Conservation (phyloP, 1,140 invertebrate genomes). For the Bradysia coprophila region DNA sequence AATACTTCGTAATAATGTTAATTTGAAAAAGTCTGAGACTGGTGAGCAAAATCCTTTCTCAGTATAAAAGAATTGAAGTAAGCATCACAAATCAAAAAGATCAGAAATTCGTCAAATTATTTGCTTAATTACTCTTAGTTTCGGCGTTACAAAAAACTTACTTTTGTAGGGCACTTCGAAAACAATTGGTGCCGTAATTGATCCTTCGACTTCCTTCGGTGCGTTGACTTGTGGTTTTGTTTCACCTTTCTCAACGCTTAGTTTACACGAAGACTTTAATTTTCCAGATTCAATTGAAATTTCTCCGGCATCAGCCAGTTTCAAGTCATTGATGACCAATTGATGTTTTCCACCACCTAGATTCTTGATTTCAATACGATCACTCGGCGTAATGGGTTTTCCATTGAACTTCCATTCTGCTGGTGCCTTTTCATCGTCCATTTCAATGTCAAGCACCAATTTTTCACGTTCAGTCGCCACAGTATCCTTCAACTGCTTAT, state of each 20-base stretch:
- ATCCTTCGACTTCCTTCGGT: conserved; percentile 65
- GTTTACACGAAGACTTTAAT: conserved; percentile 56
- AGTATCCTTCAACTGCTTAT: conserved; percentile 84
- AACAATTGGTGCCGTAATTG: conserved; percentile 54
- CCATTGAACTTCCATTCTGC: conserved; percentile 82
- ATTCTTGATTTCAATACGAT: conserved; percentile 68
- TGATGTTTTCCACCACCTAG: conserved; percentile 80
- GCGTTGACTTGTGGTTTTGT: conserved; percentile 63
- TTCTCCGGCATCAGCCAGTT: conserved; percentile 69
- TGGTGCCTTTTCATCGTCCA: conserved; percentile 81
- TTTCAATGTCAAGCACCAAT: conserved; percentile 67
- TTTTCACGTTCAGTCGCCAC: conserved; percentile 70
- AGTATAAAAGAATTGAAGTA: too few relatives aligned
- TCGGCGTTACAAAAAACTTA: conserved; percentile 30
- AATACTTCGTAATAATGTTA: background rate
- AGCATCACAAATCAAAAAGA: too few relatives aligned
- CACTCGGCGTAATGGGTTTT: conserved; percentile 50
- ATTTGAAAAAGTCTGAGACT: too few relatives aligned
- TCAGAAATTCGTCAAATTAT: too few relatives aligned
- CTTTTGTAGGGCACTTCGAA: conserved; percentile 85
- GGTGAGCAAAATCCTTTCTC: too few relatives aligned
- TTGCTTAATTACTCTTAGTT: too few relatives aligned
- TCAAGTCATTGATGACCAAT: conserved; percentile 64
- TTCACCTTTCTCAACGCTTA: conserved; percentile 70
- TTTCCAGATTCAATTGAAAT: conserved; percentile 69